Evolutionary conservation across 2,888 invertebrate genomes (phyloP).

Genomic region (Drosophila emarginata): DNA sequence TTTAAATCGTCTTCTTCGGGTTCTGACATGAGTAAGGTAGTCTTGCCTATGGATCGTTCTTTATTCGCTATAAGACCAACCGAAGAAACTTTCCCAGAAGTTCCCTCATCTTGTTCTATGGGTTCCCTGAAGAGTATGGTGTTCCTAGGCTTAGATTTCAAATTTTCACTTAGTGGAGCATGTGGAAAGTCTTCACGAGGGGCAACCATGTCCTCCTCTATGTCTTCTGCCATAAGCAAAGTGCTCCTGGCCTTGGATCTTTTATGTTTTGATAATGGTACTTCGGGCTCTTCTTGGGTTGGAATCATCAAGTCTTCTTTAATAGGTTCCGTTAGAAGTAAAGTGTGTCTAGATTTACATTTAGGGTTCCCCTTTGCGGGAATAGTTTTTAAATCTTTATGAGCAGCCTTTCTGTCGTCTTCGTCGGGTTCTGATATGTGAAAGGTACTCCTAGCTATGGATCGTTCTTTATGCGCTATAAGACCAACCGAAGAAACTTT

Average conservation of each 20-base stretch:
- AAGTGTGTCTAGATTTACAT: neutral
- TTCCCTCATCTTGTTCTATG: constrained; percentile 16
- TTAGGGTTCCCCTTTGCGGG: neutral
- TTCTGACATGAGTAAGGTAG: neutral
- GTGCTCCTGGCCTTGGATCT: constrained; percentile 6
- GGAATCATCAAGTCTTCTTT: constrained; percentile 9
- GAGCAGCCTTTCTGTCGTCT: neutral
- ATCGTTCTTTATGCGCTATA: neutral
- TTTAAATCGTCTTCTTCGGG: neutral
- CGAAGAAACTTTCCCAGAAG: too few species aligned
- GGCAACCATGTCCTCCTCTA: constrained; percentile 21
- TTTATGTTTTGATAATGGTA: neutral
- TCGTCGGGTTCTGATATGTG: constrained; percentile 14
- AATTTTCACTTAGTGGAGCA: neutral
- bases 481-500: neutral
- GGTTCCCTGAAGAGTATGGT: constrained; percentile 17
- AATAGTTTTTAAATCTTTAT: neutral
- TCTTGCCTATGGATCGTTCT: neutral
- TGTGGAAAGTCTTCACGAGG: neutral
- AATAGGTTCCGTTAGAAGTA: constrained; percentile 2
- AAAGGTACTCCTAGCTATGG: constrained; percentile 17
- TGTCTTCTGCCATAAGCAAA: constrained; percentile 11
- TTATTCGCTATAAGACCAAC: neutral
- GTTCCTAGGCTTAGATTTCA: neutral
- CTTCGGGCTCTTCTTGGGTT: neutral